phyloP scores from a whole-genome alignment of 2,797 vertebrate species.

The Gymnothorax javanicus region DNA sequence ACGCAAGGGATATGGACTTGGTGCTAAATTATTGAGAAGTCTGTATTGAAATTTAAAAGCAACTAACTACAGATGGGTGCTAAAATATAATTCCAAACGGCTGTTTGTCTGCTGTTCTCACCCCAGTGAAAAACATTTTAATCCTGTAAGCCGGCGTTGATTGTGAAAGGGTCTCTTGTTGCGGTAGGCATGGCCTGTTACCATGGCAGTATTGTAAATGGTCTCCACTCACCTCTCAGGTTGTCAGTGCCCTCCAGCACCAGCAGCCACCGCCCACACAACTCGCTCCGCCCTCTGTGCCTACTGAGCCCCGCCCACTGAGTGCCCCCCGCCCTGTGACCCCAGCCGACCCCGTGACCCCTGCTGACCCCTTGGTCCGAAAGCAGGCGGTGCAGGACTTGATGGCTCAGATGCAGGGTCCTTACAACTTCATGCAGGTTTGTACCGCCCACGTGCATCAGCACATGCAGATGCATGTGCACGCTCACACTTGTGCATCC shows the following conservation, averaged over 20 bases:
- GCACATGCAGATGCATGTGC: no score
- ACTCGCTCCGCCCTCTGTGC: constrained; percentile 70
- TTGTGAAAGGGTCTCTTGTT: not conserved
- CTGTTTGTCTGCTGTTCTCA: no score
- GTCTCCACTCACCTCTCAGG: constrained; percentile 61
- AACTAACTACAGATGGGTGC: no score
- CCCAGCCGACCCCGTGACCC: constrained; percentile 77
- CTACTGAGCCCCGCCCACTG: constrained; percentile 81
- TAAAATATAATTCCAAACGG: no score
- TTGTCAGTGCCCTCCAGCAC: constrained; percentile 83
- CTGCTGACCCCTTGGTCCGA: constrained; percentile 84
- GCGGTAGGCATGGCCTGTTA: not conserved
- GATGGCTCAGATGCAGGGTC: constrained; percentile 98
- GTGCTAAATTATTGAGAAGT: no score
- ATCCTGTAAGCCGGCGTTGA: no score
- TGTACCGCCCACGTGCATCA: constrained; percentile 15
- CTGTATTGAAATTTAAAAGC: no score
- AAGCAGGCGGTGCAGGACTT: constrained; percentile 95
- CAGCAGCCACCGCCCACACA: constrained; percentile 67
- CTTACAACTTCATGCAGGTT: constrained; percentile 98
- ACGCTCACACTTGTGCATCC: no score
- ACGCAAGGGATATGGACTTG: no score
- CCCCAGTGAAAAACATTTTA: no score
- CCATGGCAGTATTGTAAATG: not conserved
- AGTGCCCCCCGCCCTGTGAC: constrained; percentile 76